Evolutionary conservation across 2,888 invertebrate genomes (phyloP).

Genomic region (Epirrita christyi): DNA sequence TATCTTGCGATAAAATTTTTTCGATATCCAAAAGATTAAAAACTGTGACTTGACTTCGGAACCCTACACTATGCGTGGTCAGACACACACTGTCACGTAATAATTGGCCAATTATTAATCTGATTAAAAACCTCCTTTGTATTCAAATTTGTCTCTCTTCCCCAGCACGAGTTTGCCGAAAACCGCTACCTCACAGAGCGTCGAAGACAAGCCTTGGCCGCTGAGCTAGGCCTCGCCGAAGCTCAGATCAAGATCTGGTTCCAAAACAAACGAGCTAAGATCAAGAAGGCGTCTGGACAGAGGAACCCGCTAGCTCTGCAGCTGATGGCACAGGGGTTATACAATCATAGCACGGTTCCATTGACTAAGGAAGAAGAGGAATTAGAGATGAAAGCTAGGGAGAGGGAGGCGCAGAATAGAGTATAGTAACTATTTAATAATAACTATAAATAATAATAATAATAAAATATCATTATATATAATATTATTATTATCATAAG

Average conservation of each 20-base stretch:
- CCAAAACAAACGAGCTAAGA: constrained; percentile 98
- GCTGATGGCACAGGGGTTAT: constrained; percentile 96
- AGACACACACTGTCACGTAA: too few relatives aligned
- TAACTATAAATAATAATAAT: too few relatives aligned
- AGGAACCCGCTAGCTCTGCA: constrained; percentile 94
- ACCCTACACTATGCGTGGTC: too few relatives aligned
- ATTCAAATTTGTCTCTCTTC: neutral
- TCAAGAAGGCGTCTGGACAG: constrained; percentile 95
- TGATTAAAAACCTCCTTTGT: neutral
- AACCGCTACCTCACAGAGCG: constrained; percentile 97
- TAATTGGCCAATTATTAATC: too few relatives aligned
- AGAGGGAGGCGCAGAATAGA: constrained; percentile 69
- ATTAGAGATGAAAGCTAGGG: constrained; percentile 82
- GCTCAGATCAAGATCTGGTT: constrained; percentile 99
- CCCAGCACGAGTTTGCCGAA: constrained; percentile 94
- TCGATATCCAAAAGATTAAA: too few relatives aligned
- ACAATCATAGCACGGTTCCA: constrained; percentile 90
- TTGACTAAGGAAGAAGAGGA: constrained; percentile 90
- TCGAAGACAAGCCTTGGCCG: constrained; percentile 94
- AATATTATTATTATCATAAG: too few relatives aligned
- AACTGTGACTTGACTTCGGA: too few relatives aligned
- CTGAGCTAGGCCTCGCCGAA: constrained; percentile 96
- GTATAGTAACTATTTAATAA: too few relatives aligned
- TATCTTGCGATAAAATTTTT: too few relatives aligned
- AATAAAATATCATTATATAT: too few relatives aligned